Conservation (phyloP, 1,140 invertebrate species). For the Drosophila bifasciata region DNA sequence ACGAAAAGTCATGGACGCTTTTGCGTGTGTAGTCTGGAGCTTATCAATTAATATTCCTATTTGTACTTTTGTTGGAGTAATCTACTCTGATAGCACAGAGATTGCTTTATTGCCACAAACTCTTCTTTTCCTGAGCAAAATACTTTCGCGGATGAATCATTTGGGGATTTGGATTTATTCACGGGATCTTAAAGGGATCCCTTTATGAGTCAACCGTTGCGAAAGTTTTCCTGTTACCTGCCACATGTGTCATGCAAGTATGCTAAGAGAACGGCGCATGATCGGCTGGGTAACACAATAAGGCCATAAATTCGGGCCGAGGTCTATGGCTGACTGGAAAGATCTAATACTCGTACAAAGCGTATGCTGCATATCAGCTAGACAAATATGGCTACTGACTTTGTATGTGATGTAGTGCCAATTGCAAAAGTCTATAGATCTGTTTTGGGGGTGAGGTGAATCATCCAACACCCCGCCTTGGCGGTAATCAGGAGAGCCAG, state of each 20-base stretch:
- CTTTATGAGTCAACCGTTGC: constrained; percentile 21
- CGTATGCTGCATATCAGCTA: constrained; percentile 18
- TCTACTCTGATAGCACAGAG: constrained; percentile 1
- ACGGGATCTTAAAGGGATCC: constrained; percentile 15
- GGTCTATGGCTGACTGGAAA: constrained; percentile 8
- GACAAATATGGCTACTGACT: constrained; percentile 25
- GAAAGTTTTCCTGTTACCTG: constrained; percentile 14
- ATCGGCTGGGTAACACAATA: neutral
- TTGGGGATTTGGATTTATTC: constrained; percentile 1
- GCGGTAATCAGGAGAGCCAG: constrained; percentile 33
- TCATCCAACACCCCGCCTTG: constrained; percentile 26
- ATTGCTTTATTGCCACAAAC: too few species aligned
- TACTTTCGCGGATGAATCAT: constrained; percentile 19
- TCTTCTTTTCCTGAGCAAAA: neutral
- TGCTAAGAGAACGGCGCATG: constrained; percentile 1
- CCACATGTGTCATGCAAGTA: constrained; percentile 34
- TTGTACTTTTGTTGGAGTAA: constrained; percentile 1
- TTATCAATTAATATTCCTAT: constrained; percentile 6
- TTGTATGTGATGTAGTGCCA: constrained; percentile 36
- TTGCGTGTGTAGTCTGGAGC: neutral
- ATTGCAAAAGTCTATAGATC: constrained; percentile 47
- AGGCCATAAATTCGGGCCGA: constrained; percentile 10
- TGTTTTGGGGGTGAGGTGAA: constrained; percentile 8
- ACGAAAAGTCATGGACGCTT: too few species aligned
- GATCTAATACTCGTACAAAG: constrained; percentile 8